phyloP scores from a whole-genome alignment of 2,888 invertebrate genomes.

The Anthrax anthrax region DNA sequence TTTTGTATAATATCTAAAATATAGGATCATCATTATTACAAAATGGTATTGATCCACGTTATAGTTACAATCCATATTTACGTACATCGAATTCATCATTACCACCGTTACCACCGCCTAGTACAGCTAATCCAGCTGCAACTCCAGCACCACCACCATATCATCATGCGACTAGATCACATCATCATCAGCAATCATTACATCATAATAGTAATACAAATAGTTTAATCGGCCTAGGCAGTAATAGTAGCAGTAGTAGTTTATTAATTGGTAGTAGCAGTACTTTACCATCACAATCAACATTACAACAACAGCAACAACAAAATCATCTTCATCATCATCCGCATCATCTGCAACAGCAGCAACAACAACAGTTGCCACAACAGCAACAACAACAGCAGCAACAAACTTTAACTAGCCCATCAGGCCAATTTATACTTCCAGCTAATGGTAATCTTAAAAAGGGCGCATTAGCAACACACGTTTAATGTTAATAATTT shows the following conservation, averaged over 20 bases:
- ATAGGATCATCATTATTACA: conserved; percentile 24
- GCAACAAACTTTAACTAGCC: conserved; percentile 38
- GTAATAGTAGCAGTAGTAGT: conserved; percentile 6
- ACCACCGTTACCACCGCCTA: conserved; percentile 42
- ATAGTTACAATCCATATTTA: conserved; percentile 78
- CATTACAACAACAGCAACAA: conserved; percentile 37
- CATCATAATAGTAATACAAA: neutral
- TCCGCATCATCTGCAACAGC: conserved; percentile 48
- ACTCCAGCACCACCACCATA: conserved; percentile 73
- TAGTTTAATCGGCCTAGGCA: neutral
- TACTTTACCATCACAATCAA: conserved; percentile 38
- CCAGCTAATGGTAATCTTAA: conserved; percentile 34
- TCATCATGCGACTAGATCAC: conserved; percentile 29
- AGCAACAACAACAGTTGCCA: conserved; percentile 48
- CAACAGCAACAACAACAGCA: conserved; percentile 50
- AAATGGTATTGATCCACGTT: conserved; percentile 57
- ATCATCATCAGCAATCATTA: conserved; percentile 14
- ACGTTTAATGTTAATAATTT: conserved; percentile 42
- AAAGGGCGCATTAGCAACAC: conserved; percentile 42
- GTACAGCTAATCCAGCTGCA: conserved; percentile 60
- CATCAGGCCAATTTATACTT: conserved; percentile 34
- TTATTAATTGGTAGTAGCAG: conserved; percentile 6
- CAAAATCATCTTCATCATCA: conserved; percentile 40
- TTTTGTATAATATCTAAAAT: no score
- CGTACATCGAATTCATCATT: conserved; percentile 46